Base-by-base conservation (phyloP, 2,888 invertebrate genomes). In the Nemurella pictetii region DNA sequence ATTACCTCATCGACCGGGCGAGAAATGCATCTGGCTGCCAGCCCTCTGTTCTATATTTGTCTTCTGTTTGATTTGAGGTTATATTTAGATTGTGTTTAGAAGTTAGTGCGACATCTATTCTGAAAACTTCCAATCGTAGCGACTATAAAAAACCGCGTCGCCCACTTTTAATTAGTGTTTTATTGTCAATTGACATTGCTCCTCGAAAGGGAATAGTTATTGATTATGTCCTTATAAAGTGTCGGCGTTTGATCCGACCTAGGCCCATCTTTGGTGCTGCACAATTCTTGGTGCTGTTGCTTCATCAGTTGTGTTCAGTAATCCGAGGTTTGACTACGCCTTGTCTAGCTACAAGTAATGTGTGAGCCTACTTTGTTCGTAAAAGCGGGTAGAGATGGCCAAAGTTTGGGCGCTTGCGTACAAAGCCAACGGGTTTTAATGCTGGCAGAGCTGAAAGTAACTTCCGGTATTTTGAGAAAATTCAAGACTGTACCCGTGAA, bases 381-480 rank as follows among this genome's bases (percentile, higher is more conserved):
- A 32, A 87, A 87, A 80, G 85, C 87, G 25, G 87, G 87, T 15
- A 86, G 86, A 85, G 87, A 87, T 82, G 87, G 85, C 29, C 85
- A 86, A 83, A 84, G 85, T 84, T 77, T 87, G 27, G 88, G 87
- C 36, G 88, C 88, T 35, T 88, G 87, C 85, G 86, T 87, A 74
- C 87, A 87, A 82, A 87, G 87, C 83, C 88, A 88, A 78, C 85
- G 87, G 29, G 86, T 88, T 27, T 83, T 87, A 26, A 87, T 88
- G 87, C 28, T 88, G 25, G 85, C 86, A 0, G 86, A 87, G 80
- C 80, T 87, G 29, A 88, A 88, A 78, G 80, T 82, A 29, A 85
- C 84, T 25, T 84, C 85, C n/a, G 84, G 85, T 1, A 72, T 85
- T 15, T 86, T 88, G 35, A 80, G 85, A 25, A 81, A 82, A 35